Percentiles rank a stretch among this genome's conserved stretches.
These are phyloP conservation scores for Drosophila ananassae DNA, from an alignment of 1,140 invertebrate species.

Conservation along the genomic window DNA sequence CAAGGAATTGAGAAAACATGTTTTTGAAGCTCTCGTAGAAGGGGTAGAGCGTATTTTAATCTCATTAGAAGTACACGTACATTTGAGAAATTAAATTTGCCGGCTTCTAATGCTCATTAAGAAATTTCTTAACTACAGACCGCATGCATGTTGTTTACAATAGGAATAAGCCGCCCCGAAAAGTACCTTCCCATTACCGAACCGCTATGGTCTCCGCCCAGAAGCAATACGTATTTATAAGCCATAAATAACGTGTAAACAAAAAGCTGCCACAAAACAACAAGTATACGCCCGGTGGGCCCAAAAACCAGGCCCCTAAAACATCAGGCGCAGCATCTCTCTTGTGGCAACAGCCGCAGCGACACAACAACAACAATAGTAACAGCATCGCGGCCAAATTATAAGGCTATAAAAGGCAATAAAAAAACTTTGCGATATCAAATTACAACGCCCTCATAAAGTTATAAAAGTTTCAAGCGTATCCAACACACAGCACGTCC, in stretches of 20 bases:
- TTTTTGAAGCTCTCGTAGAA: conserved; percentile 3
- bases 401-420: conserved; percentile 82
- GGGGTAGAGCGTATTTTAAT: conserved; percentile 49
- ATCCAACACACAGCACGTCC: conserved; percentile 71
- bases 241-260: conserved; percentile 80
- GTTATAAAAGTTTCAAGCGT: conserved; percentile 81
- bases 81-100: conserved; percentile 56
- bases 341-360: conserved; percentile 39
- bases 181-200: not conserved
- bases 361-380: conserved; percentile 35
- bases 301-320: not conserved
- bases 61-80: conserved; percentile 41
- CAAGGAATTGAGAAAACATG: no score
- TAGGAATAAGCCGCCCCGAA: conserved; percentile 37
- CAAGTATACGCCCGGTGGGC: conserved; percentile 62
- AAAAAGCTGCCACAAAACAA: conserved; percentile 65
- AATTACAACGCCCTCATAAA: conserved; percentile 81
- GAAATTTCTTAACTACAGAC: conserved; percentile 59
- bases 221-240: conserved; percentile 73
- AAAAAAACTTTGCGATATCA: conserved; percentile 80
- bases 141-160: conserved; percentile 76
- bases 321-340: conserved; percentile 28
- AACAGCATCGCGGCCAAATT: conserved; percentile 79
- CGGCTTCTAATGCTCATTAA: conserved; percentile 71
- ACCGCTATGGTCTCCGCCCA: not conserved